phyloP scores from a whole-genome alignment of 2,113 vertebrate genomes.

The Melanerpes aurifrons region DNA sequence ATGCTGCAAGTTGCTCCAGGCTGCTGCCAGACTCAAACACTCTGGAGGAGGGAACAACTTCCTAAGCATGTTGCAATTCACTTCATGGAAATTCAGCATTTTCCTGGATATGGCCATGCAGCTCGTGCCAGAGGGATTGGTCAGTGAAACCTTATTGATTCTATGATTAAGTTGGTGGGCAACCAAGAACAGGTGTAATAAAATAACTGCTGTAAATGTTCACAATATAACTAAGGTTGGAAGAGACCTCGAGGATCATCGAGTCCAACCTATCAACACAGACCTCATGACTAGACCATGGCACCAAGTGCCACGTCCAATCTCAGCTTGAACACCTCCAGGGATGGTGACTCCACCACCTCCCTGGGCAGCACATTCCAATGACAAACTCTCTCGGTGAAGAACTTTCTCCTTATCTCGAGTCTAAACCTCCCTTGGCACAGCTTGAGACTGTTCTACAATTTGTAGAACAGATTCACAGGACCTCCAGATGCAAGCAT shows the following conservation, averaged over 20 bases:
- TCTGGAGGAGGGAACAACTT: not conserved
- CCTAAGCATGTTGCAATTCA: not conserved
- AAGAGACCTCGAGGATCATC: too few relatives aligned
- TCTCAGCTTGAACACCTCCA: too few relatives aligned
- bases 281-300: too few relatives aligned
- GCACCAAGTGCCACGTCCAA: too few relatives aligned
- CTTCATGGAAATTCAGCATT: not conserved
- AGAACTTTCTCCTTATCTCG: too few relatives aligned
- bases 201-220: not conserved
- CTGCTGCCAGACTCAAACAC: not conserved
- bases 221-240: too few relatives aligned
- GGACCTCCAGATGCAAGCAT: not conserved
- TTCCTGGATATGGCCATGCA: not conserved
- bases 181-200: not conserved
- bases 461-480: not conserved
- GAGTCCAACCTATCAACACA: too few relatives aligned
- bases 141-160: not conserved
- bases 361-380: too few relatives aligned
- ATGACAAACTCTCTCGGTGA: too few relatives aligned
- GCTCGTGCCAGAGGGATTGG: rapidly evolving
- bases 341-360: too few relatives aligned
- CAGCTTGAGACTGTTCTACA: too few relatives aligned
- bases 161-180: not conserved
- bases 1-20: not conserved
- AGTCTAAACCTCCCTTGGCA: too few relatives aligned